Evolutionary conservation across 2,113 vertebrate genomes (phyloP), one percentile per base, ranked within the genome.

Genomic region (Puffinus mauretanicus): DNA sequence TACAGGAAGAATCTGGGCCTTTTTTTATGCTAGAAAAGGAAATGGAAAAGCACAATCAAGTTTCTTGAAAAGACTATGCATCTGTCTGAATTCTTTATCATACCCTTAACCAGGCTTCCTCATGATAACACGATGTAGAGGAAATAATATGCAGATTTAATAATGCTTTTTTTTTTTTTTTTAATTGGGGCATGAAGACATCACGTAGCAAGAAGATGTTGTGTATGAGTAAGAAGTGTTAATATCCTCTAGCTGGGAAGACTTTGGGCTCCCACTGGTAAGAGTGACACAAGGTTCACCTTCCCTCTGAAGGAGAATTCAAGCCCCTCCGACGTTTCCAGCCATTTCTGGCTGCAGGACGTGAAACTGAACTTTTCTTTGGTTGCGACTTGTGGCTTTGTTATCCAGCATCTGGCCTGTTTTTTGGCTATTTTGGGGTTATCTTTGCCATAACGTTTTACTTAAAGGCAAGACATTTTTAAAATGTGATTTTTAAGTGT

Each of bases 391-490:
- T 72, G 54, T 93, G 70, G 70, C 80, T 95, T 89, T 95, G 20
- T 94, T 86, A 61, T 32, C 73, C 61, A 85, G 57, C 40, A 47
- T 42, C 38, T 95, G 77, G 60, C 69, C 82, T 67, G 72, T 13
- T 88, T 88, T 93, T 79, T 70, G 40, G 26, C 84, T 95, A 76
- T 91, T 93, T 94, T 83, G 26, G 54, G 62, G 49, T 85, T 90
- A 54, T 92, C 65, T 85, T 87, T 85, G 44, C 49, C 22, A 27
- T 75, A 65, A 83, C 87, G 24, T 89, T 81, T 84, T 86, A 75
- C 65, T 79, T 90, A 36, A 78, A 92, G 76, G 51, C 66, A 93
- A 82, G 60, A 62, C 20, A 27, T 64, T 67, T 71, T 13, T 7
- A 90, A 95, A 86, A 19, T 32, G 7, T 27, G 19, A 40, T 79